A percentile compares a stretch with the other conserved stretches of the same genome.
These are phyloP conservation scores for Caenorhabditis remanei DNA, from an alignment of 1,140 invertebrate genomes.

Conservation along the genomic window DNA sequence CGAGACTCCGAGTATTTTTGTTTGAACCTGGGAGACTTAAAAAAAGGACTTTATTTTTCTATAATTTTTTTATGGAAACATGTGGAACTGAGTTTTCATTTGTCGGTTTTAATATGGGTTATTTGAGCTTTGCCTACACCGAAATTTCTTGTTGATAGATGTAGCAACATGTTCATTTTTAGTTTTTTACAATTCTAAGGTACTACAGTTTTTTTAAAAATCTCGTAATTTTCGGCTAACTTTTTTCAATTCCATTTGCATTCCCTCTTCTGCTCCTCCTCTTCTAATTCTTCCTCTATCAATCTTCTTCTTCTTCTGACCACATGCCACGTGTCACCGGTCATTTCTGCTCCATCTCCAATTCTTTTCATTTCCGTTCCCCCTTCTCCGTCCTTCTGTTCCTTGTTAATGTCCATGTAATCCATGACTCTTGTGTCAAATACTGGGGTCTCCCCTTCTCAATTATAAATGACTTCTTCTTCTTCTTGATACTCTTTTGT, in stretches of 20 bases:
- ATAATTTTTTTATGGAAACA: too few relatives aligned
- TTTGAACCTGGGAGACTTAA: too few relatives aligned
- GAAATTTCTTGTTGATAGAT: too few relatives aligned
- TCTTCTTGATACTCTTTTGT: not conserved
- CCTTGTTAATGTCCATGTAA: not conserved
- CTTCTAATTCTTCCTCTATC: not conserved
- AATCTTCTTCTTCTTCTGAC: constrained; percentile 15
- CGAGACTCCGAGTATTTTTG: too few relatives aligned
- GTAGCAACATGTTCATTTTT: too few relatives aligned
- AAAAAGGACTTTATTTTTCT: too few relatives aligned
- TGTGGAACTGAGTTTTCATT: too few relatives aligned
- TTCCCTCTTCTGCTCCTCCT: not conserved
- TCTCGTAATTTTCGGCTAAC: not conserved
- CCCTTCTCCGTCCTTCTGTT: not conserved
- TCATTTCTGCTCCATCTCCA: not conserved
- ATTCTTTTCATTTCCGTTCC: not conserved
- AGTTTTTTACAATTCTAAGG: too few relatives aligned
- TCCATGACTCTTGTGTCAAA: constrained; percentile 31
- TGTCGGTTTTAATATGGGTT: too few relatives aligned
- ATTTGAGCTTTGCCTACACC: too few relatives aligned
- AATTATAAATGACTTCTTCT: constrained; percentile 50
- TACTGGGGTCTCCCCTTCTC: not conserved
- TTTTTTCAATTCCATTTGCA: not conserved
- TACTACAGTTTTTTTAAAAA: too few relatives aligned
- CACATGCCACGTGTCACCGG: constrained; percentile 30